Percentiles rank a stretch among this genome's conserved stretches.
Evolutionary conservation across 2,888 invertebrate species (phyloP).

Genomic region (Pinctada fucata): DNA sequence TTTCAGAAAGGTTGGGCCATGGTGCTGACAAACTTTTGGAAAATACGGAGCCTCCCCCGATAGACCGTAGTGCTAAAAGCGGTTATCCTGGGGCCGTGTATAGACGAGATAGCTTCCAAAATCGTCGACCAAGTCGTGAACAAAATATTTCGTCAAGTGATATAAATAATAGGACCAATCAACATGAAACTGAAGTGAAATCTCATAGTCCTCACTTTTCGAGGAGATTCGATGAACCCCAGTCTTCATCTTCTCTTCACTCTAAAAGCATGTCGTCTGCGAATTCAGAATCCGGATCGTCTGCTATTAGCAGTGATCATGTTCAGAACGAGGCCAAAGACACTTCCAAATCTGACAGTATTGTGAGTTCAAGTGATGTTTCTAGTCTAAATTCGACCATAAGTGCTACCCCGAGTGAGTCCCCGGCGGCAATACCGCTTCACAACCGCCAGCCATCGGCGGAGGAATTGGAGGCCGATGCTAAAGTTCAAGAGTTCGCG

Average conservation of each 20-base stretch:
- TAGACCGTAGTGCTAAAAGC: slow-evolving; percentile 13
- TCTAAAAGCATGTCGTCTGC: background rate
- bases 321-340: background rate
- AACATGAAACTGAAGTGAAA: background rate
- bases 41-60: slow-evolving; percentile 7
- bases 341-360: background rate
- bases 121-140: background rate
- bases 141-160: background rate
- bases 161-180: background rate
- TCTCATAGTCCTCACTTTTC: background rate
- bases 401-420: slow-evolving; percentile 8
- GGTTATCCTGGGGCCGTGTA: slow-evolving; percentile 7
- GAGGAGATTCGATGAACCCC: background rate
- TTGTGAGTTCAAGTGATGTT: slow-evolving; percentile 6
- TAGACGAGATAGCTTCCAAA: slow-evolving; percentile 7
- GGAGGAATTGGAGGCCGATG: slow-evolving; percentile 89
- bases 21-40: background rate
- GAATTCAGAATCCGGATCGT: background rate
- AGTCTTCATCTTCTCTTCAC: background rate
- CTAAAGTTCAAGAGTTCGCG: slow-evolving; percentile 80
- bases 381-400: slow-evolving; percentile 3
- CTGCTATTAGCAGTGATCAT: background rate
- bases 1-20: background rate
- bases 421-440: slow-evolving; percentile 15
- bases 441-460: slow-evolving; percentile 74